Percentiles rank a stretch among this genome's conserved stretches.
Conservation (phyloP, 2,797 vertebrate species). For the Molossus alvarezi region DNA sequence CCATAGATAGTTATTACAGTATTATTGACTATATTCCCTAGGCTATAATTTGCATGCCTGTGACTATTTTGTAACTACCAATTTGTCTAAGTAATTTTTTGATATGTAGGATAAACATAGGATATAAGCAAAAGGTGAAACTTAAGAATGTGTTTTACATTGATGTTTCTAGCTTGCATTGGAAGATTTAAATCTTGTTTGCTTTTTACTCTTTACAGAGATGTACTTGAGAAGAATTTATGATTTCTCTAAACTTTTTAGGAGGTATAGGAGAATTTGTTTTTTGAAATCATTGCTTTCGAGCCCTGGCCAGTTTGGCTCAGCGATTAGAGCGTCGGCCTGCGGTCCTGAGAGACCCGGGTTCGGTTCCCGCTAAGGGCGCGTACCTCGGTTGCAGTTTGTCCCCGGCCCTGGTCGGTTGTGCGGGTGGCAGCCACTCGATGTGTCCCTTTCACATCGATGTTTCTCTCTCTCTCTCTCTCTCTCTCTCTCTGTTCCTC, state of each 20-base stretch:
- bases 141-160: background rate
- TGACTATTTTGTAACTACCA: background rate
- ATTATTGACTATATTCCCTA: background rate
- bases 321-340: no score
- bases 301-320: no score
- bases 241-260: background rate
- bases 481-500: no score
- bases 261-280: background rate
- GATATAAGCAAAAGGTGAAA: background rate
- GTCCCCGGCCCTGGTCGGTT: no score
- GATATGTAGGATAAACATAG: background rate
- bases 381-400: no score
- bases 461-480: no score
- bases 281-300: slow-evolving; percentile 35
- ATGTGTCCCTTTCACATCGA: no score
- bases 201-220: slow-evolving; percentile 12
- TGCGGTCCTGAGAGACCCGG: no score
- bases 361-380: no score
- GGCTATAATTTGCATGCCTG: background rate
- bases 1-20: background rate
- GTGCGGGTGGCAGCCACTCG: no score
- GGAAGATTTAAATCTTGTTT: slow-evolving; percentile 44
- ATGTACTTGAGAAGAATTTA: slow-evolving; percentile 32
- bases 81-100: background rate
- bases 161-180: background rate